Evolutionary conservation across 1,140 invertebrate genomes (phyloP), one percentile per base, ranked within the genome.

Genomic region (Paralvinella palmiformis): DNA sequence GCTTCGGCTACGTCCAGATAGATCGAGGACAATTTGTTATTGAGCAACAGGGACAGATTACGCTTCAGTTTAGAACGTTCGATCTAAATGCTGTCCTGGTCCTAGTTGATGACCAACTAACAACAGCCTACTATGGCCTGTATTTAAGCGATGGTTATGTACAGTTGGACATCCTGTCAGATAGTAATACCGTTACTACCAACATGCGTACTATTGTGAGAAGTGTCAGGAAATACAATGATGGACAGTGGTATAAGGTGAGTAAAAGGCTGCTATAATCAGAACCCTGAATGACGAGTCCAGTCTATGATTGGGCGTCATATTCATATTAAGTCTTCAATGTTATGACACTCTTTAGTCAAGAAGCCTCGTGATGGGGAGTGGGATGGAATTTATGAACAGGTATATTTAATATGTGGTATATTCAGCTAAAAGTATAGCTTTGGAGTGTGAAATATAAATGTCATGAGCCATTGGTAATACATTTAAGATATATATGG

Each of bases 221-320:
- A 20, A 57, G 55, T 17, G 32, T 29, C 10, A 24, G 33, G 7
- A 24, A 15, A n/a, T 66, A 57, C 52, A 66, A 62, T 56, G 45
- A 66, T 45, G 64, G 64, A 7, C 24, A 31, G 20, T 66, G 64
- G 64, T 62, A 62, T 37, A 24, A 66, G 58, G 64, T 66, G 33
- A 57, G 13, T 29, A 2, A 22, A 33, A 17, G 0, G 17, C 32
- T 13, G 7, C 24, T 10, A 44, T 44, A n/a, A 44, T 44, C 10
- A 13, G 37, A n/a, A 13, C 37, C n/a, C 29, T 33, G 55, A n/a
- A 27, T n/a, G 22, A 17, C 15, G n/a, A 15, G 55, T 20, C 55
- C 6, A 32, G 7, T 57, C 24, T 27, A 6, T 27, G n/a, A n/a
- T n/a, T n/a, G n/a, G n/a, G n/a, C n/a, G n/a, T n/a, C n/a, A n/a